Percentiles rank a stretch among this genome's conserved stretches.
These are phyloP conservation scores for Rhopalosiphum padi DNA, from an alignment of 1,140 invertebrate species.

Conservation along the genomic window DNA sequence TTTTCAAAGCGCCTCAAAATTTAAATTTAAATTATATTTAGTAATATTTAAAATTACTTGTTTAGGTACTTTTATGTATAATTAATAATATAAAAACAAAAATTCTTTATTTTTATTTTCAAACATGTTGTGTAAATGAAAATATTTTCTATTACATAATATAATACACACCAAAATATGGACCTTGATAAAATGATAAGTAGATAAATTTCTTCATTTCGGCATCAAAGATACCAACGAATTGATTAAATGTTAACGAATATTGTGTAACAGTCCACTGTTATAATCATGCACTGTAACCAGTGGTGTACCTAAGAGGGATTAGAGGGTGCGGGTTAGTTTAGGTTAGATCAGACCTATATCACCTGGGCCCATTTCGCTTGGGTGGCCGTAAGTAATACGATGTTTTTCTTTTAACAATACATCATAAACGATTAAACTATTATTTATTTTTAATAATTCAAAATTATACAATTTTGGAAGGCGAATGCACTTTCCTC, in stretches of 20 bases:
- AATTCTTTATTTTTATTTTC: background rate
- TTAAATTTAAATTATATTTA: background rate
- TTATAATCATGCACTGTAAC: background rate
- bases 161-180: too few species aligned
- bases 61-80: background rate
- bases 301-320: too few species aligned
- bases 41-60: background rate
- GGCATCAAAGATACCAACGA: background rate
- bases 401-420: too few species aligned
- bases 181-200: background rate
- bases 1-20: background rate
- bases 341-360: too few species aligned
- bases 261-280: background rate
- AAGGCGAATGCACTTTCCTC: too few species aligned
- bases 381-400: too few species aligned
- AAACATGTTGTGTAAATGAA: background rate
- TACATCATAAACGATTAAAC: too few species aligned
- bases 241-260: background rate
- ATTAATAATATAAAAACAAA: background rate
- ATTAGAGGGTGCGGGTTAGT: too few species aligned
- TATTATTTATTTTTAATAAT: too few species aligned
- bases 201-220: background rate
- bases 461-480: too few species aligned
- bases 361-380: too few species aligned
- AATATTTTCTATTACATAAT: too few species aligned